These are phyloP conservation scores for Reinhardtius hippoglossoides DNA, from an alignment of 2,113 vertebrate species.

Conservation along the genomic window DNA sequence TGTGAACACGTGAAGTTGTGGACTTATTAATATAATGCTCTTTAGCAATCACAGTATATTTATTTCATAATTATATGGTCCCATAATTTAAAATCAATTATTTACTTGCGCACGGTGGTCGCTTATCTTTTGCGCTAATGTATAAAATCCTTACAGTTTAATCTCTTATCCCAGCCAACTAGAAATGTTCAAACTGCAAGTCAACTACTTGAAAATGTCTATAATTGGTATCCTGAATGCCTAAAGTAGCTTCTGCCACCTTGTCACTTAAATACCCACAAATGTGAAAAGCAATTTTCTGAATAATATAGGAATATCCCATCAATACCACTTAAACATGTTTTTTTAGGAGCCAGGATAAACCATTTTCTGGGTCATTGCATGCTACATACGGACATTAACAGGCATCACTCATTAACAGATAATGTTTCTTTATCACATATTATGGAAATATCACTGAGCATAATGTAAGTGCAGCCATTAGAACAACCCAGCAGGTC, in stretches of 20 bases:
- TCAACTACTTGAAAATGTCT: background rate
- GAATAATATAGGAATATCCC: no score
- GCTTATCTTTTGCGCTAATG: conserved; percentile 1
- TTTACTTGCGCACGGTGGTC: no score
- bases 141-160: background rate
- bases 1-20: no score
- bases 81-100: no score
- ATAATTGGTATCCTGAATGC: no score
- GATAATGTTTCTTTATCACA: conserved; percentile 13
- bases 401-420: background rate
- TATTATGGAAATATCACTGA: conserved; percentile 19
- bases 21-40: no score
- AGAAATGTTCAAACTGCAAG: conserved; percentile 7
- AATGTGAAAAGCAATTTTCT: no score
- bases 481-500: conserved; percentile 31
- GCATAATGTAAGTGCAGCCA: conserved; percentile 27
- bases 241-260: no score
- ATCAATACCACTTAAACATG: background rate
- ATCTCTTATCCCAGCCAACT: background rate
- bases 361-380: background rate
- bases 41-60: no score
- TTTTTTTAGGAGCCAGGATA: background rate
- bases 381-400: background rate
- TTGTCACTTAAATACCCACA: no score
- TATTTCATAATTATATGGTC: no score